A percentile compares a stretch with the other conserved stretches of the same genome.
phyloP scores from a whole-genome alignment of 2,888 invertebrate species.

The Phymatocera aterrima region DNA sequence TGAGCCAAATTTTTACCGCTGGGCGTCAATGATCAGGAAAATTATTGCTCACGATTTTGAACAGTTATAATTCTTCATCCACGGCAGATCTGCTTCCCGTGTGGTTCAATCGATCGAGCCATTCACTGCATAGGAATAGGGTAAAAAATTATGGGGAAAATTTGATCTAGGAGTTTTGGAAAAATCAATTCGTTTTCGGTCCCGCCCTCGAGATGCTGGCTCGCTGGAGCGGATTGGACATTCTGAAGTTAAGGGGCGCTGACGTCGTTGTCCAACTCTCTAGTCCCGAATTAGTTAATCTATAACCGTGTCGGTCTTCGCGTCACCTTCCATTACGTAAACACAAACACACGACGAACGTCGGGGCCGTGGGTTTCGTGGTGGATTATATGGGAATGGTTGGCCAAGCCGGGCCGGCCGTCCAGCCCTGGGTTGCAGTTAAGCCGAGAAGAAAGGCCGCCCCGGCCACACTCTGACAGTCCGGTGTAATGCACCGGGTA shows the following conservation, averaged over 20 bases:
- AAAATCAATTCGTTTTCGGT: neutral
- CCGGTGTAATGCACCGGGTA: slow-evolving; percentile 38
- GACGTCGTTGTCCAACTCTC: slow-evolving; percentile 35
- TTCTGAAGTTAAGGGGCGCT: slow-evolving; percentile 6
- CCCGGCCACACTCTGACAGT: slow-evolving; percentile 14
- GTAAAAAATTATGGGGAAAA: neutral
- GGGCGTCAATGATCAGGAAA: no score
- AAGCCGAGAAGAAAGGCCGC: slow-evolving; percentile 41
- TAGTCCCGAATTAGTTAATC: slow-evolving; percentile 38
- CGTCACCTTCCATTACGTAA: slow-evolving; percentile 41
- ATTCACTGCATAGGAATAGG: neutral
- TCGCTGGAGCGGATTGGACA: slow-evolving; percentile 6
- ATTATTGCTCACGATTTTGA: no score
- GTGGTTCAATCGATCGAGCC: neutral
- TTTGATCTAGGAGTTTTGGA: neutral
- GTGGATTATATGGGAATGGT: slow-evolving; percentile 35
- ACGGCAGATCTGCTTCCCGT: no score
- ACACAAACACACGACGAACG: slow-evolving; percentile 38
- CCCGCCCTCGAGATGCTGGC: slow-evolving; percentile 11
- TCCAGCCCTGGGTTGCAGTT: slow-evolving; percentile 31
- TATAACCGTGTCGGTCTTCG: slow-evolving; percentile 38
- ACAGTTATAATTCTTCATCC: no score
- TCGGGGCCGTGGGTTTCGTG: neutral
- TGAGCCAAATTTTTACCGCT: no score
- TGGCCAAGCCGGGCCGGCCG: neutral